Evolutionary conservation across 2,888 invertebrate genomes (phyloP).

Genomic region (Sclerodermus sp.): DNA sequence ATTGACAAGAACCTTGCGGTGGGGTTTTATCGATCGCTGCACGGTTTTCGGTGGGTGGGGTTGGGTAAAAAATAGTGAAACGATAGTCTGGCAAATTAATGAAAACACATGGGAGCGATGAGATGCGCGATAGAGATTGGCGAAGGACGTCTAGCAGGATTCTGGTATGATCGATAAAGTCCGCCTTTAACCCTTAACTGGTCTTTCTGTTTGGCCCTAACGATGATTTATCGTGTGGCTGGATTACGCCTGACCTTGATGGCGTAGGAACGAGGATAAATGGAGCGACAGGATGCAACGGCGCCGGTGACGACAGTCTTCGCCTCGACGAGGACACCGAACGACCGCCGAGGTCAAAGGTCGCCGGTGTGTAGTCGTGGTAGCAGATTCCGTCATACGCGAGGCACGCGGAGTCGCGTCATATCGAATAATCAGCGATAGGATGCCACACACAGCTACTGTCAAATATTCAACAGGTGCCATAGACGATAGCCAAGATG

Average conservation of each 20-base stretch:
- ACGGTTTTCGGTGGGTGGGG: no score
- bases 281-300: conserved; percentile 15
- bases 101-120: neutral
- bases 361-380: no score
- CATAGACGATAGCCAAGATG: neutral
- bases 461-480: conserved; percentile 31
- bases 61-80: no score
- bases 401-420: no score
- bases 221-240: conserved; percentile 35
- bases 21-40: no score
- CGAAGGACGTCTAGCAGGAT: conserved; percentile 15
- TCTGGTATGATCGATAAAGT: conserved; percentile 34
- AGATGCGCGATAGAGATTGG: neutral
- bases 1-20: no score
- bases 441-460: no score
- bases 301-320: no score
- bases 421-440: no score
- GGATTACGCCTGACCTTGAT: conserved; percentile 36
- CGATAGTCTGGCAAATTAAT: neutral
- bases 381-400: no score
- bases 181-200: conserved; percentile 38
- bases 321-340: no score
- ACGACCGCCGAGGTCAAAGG: no score
- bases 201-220: conserved; percentile 26
- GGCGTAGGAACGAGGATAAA: conserved; percentile 32